Evolutionary conservation across 2,113 vertebrate species (phyloP).

Genomic region (Perca flavescens): DNA sequence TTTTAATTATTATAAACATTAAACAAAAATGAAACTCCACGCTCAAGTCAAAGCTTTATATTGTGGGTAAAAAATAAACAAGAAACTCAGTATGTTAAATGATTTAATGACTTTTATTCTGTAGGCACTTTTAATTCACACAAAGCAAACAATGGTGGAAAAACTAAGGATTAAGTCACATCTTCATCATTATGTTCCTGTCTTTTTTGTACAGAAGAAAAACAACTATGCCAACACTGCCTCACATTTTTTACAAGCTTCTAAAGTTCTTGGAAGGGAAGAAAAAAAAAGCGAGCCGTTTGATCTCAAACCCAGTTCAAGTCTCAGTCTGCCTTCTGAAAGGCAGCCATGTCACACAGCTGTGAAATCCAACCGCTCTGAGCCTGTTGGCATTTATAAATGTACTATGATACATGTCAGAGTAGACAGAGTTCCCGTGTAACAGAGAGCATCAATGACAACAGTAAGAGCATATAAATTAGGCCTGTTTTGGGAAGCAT

Average conservation of each 20-base stretch:
- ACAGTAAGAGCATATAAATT: constrained; percentile 27
- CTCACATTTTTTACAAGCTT: constrained; percentile 23
- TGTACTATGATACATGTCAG: background rate
- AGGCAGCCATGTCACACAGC: constrained; percentile 22
- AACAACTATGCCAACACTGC: background rate
- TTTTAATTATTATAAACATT: background rate
- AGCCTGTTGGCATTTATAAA: background rate
- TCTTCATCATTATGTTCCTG: constrained; percentile 36
- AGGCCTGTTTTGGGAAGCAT: background rate
- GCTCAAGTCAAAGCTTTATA: background rate
- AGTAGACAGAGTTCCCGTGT: background rate
- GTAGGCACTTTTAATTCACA: constrained; percentile 79
- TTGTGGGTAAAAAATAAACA: background rate
- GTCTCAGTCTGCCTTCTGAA: constrained; percentile 5
- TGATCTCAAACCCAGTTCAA: too few relatives aligned
- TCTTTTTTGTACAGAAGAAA: constrained; percentile 23
- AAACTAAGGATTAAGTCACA: constrained; percentile 47
- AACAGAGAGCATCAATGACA: background rate
- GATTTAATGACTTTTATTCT: constrained; percentile 34
- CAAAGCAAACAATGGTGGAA: constrained; percentile 45
- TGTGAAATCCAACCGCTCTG: background rate
- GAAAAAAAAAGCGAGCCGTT: background rate
- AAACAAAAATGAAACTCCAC: background rate
- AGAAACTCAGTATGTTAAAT: background rate
- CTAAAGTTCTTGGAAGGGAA: background rate